Evolutionary conservation across 2,797 vertebrate genomes (phyloP).

Genomic region (Enteromius fasciolatus): DNA sequence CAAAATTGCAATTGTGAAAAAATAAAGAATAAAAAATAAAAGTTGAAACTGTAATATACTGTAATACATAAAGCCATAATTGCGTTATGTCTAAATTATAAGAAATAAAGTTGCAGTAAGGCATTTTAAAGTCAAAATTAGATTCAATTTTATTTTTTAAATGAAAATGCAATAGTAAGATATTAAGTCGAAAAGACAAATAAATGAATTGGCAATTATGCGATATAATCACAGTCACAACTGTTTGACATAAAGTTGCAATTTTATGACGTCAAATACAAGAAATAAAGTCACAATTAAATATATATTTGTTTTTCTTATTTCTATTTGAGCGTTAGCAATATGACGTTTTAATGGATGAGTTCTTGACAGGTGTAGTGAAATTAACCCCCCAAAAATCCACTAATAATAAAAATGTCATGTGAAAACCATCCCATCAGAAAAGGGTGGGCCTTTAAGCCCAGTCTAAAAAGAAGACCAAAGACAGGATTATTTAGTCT

Average conservation of each 20-base stretch:
- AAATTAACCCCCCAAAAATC: slow-evolving; percentile 63
- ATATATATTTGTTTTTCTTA: too few relatives aligned
- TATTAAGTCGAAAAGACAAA: background rate
- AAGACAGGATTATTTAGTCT: slow-evolving; percentile 78
- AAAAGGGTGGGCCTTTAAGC: slow-evolving; percentile 43
- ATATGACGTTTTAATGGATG: background rate
- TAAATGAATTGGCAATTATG: background rate
- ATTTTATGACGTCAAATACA: background rate
- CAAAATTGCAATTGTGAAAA: background rate
- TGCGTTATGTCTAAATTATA: background rate
- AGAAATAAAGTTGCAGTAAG: background rate
- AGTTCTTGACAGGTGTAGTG: background rate
- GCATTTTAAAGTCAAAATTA: background rate
- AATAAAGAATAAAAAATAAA: too few relatives aligned
- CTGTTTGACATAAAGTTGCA: background rate
- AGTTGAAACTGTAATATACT: background rate
- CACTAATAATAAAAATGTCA: slow-evolving; percentile 76
- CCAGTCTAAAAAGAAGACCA: slow-evolving; percentile 63
- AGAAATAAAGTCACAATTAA: background rate
- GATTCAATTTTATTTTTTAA: too few relatives aligned
- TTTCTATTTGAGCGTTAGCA: background rate
- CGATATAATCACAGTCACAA: background rate
- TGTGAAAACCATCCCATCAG: slow-evolving; percentile 72
- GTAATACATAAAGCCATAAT: background rate
- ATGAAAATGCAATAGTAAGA: background rate